Percentiles rank a stretch among this genome's conserved stretches.
Conservation (phyloP, 2,888 invertebrate genomes). For the Ametastegia equiseti region DNA sequence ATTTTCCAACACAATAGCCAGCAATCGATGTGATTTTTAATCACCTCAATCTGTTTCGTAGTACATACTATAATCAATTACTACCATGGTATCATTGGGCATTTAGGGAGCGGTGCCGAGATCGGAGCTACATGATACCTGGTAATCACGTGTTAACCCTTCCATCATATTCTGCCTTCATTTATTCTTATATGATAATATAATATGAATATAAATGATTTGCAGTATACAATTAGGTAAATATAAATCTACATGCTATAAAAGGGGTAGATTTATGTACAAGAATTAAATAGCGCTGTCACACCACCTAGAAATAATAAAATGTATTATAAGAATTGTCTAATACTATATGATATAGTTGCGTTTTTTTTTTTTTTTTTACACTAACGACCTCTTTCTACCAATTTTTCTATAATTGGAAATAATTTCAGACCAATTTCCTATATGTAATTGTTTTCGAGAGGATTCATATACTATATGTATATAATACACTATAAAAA, state of each 20-base stretch:
- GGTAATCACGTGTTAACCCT: constrained; percentile 74
- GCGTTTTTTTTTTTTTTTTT: background rate
- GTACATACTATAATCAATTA: constrained; percentile 23
- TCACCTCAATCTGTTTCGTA: constrained; percentile 6
- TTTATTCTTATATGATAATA: constrained; percentile 52
- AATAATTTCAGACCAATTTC: too few relatives aligned
- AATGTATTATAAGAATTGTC: constrained; percentile 52
- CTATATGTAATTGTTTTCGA: too few relatives aligned
- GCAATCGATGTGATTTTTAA: constrained; percentile 36
- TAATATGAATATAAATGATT: constrained; percentile 36
- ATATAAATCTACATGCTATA: background rate
- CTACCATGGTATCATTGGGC: constrained; percentile 35
- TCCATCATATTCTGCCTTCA: constrained; percentile 67
- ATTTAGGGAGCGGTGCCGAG: constrained; percentile 72
- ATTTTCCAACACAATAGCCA: constrained; percentile 39
- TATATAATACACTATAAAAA: too few relatives aligned
- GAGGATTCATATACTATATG: too few relatives aligned
- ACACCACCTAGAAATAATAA: constrained; percentile 73
- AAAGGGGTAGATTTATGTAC: constrained; percentile 45
- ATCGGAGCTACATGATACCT: constrained; percentile 73
- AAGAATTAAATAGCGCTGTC: constrained; percentile 61
- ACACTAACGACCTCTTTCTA: background rate
- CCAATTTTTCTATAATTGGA: background rate
- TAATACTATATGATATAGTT: constrained; percentile 67
- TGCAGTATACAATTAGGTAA: constrained; percentile 3